A percentile compares a stretch with the other conserved stretches of the same genome.
Evolutionary conservation across 2,113 vertebrate genomes (phyloP).

Genomic region (Aptenodytes patagonicus): DNA sequence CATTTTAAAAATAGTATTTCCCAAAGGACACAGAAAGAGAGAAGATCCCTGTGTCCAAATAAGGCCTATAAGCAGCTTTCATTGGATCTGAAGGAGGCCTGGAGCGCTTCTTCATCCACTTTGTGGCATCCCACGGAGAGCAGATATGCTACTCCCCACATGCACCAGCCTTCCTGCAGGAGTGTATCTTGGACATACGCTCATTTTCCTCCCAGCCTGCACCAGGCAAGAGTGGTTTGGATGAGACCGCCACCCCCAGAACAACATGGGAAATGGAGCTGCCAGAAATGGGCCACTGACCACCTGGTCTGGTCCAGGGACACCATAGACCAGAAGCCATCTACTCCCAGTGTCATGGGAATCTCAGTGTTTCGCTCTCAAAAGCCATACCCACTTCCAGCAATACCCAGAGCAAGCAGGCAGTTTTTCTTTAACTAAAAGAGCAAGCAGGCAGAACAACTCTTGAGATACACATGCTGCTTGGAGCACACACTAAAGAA

Average conservation of each 20-base stretch:
- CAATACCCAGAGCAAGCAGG: background rate
- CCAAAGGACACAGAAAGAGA: background rate
- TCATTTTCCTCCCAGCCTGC: background rate
- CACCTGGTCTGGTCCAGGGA: background rate
- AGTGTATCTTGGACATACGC: background rate
- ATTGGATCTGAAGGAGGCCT: background rate
- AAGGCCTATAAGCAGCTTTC: background rate
- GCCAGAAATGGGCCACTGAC: background rate
- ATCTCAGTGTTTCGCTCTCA: background rate
- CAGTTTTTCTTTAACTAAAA: background rate
- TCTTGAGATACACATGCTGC: background rate
- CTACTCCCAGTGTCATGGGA: rapidly evolving
- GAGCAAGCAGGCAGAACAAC: background rate
- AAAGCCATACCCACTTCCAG: background rate
- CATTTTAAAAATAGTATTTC: background rate
- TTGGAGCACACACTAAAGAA: background rate
- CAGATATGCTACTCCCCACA: background rate
- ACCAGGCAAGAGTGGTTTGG: background rate
- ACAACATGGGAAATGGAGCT: rapidly evolving
- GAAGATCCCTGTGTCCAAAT: background rate
- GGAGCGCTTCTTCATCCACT: background rate
- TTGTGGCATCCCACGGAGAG: background rate
- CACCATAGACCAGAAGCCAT: background rate
- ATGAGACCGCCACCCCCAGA: background rate
- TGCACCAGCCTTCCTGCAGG: background rate